Percentiles rank a stretch among this genome's conserved stretches.
Conservation (phyloP, 2,888 invertebrate genomes). For the Dicroscelio sp. region DNA sequence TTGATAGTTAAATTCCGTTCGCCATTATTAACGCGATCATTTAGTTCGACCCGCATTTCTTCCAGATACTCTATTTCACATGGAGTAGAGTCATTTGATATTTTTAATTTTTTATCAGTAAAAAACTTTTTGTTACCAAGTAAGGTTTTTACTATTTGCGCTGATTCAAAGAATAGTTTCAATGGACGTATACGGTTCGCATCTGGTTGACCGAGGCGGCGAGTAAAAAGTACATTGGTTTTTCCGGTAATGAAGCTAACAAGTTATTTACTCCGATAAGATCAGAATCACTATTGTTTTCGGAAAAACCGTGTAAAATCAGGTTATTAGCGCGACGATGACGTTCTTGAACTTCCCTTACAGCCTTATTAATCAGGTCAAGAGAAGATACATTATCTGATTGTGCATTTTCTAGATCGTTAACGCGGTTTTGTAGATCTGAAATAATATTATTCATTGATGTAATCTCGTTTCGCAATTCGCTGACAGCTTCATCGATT, state of each 20-base stretch:
- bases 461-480: too few relatives aligned
- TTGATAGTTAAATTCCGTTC: not conserved
- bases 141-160: not conserved
- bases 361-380: too few relatives aligned
- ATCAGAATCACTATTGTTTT: not conserved
- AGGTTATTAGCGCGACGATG: too few relatives aligned
- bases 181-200: not conserved
- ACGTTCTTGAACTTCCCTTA: too few relatives aligned
- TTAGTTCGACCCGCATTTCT: not conserved
- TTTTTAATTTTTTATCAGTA: not conserved
- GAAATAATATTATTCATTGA: too few relatives aligned
- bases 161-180: slow-evolving; percentile 10
- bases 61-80: not conserved
- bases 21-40: not conserved
- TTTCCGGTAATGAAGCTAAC: not conserved
- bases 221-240: not conserved
- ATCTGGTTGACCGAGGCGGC: not conserved
- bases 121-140: not conserved
- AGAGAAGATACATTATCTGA: too few relatives aligned
- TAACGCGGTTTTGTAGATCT: too few relatives aligned
- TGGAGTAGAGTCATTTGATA: not conserved
- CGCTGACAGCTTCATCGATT: too few relatives aligned
- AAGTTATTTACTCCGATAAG: not conserved
- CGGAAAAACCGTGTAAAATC: too few relatives aligned
- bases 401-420: too few relatives aligned